Base-by-base conservation (phyloP, 2,113 vertebrate genomes). In the Strix uralensis region DNA sequence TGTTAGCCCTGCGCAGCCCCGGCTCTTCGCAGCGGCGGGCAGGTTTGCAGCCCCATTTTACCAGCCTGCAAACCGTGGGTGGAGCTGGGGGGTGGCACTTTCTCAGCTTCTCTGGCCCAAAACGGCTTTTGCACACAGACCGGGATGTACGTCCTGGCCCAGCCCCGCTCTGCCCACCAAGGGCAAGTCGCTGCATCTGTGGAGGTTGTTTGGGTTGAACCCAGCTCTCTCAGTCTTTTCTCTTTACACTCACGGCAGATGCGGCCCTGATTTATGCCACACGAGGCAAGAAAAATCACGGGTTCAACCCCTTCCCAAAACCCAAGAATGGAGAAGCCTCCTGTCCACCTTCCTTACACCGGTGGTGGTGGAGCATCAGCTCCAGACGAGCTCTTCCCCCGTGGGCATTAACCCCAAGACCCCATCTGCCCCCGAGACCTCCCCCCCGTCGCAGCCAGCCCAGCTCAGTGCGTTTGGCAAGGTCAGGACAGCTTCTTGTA, bases 171-270 rank as follows among this genome's bases (percentile, higher is more conserved):
- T 40, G 58, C 58, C n/a, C 22, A 2, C 26, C 22, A 0, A 21
- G 30, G 49, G 6, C 49, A 4, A 6, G 32, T 3, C 2, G 1
- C 10, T 25, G 22, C 3, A 0, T 4, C 40, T 19, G 4, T 1
- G 22, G 62, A 22, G 26, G 58, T 5, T 15, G 32, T 14, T n/a
- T 0, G 13, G 34, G 30, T 25, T 10, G 75, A 46, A 5, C 12
- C 5, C 27, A 7, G 10, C 49, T 15, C 30, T n/a, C 34, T 1
- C 10, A 0, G 5, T 9, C 46, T 0, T n/a, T 36, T 29, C 22
- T 55, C 26, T 10, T n/a, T 1, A 8, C 1, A 0, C 20, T 2
- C 2, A 4, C 0, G 14, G 44, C n/a, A 51, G 55, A 15, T 18
- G 40, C 38, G 19, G 29, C 30, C 8, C 30, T 36, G 67, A 52